Base-by-base conservation (phyloP, 2,797 vertebrate species). In the Sandelia bainsii region DNA sequence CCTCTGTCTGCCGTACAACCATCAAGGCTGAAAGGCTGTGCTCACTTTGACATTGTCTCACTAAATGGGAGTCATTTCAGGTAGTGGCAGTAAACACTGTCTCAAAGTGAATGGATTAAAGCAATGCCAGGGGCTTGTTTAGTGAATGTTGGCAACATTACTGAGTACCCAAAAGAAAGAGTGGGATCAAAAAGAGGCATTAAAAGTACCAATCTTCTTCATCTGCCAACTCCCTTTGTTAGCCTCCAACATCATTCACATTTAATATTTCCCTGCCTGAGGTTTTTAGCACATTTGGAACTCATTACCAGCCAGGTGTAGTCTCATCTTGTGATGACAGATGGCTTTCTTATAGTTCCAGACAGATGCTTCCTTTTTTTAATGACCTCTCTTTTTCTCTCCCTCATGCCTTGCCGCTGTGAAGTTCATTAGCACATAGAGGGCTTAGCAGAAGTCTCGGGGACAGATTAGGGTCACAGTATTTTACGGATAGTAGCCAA, bases 341-440 rank as follows among this genome's bases (percentile, higher is more conserved):
- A 89, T 87, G 80, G 74, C 17, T 83, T 84, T 72, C 77, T 72
- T 79, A 83, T 87, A 80, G 83, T 67, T 86, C 78, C 68, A 69
- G 57, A 62, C 82, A 85, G 86, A 88, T 82, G 88, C 75, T 79
- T 62, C 61, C 13, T 50, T 63, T 73, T 82, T 78, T 76, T 82
- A 76, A 64, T 60, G 45, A 67, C 57, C 71, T 66, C 32, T 17
- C 62, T 56, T 45, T 48, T 34, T 37, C 37, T 45, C 8, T 23
- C 49, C 48, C 52, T 45, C 53, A 1, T 59, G 45, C 34, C 44
- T 77, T 44, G 7, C 63, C 22, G 37, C 77, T 73, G 78, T 29
- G 64, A 79, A 79, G 53, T 80, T 87, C 83, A 85, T 88, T 77
- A 77, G 66, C 82, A 74, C 82, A 63, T 78, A 69, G 61, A 2